Evolutionary conservation across 2,113 vertebrate genomes (phyloP), one percentile per base, ranked within the genome.

Genomic region (Electrona antarctica): DNA sequence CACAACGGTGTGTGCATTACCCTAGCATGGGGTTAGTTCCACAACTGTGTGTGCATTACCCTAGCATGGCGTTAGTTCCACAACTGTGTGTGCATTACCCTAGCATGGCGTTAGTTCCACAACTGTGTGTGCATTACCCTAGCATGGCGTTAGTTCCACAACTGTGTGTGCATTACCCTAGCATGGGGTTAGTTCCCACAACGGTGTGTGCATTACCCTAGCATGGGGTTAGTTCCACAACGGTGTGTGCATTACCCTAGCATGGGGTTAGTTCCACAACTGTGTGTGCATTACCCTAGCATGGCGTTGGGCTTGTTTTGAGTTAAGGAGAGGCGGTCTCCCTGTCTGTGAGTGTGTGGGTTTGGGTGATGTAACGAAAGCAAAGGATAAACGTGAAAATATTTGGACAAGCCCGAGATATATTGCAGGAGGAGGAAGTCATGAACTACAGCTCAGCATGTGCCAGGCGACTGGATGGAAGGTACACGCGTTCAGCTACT

Each of bases 291-390:
- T 56, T 60, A 45, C 6, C 15, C 8, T 47, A 62, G 46, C 7
- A 7, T 21, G 64, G 50, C 49, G 50, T 52, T 66, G 60, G 8
- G 46, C 9, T 59, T 56, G 65, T 63, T 21, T 51, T 50, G 60
- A 67, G 55, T 61, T 13, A 50, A 60, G 55, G 63, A 68, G 65
- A 33, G 73, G 52, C 68, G 50, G 10, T 62, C 55, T 63, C 59
- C 9, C 58, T 72, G 28, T 67, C 28, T 58, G 61, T 66, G 13
- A 66, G 21, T 41, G 61, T 59, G 56, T 60, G 65, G 49, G 57
- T 59, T 3, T n/a, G 51, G 49, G 57, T 79, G 79, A 84, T 59
- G 64, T 69, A 71, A 83, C 74, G 54, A 69, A 77, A 83, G 41
- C 74, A 76, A 70, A 60, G 33, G 47, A 74, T 62, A 60, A 76